A percentile compares a stretch with the other conserved stretches of the same genome.
phyloP scores from a whole-genome alignment of 1,140 invertebrate species.

The Drosophila ambigua region DNA sequence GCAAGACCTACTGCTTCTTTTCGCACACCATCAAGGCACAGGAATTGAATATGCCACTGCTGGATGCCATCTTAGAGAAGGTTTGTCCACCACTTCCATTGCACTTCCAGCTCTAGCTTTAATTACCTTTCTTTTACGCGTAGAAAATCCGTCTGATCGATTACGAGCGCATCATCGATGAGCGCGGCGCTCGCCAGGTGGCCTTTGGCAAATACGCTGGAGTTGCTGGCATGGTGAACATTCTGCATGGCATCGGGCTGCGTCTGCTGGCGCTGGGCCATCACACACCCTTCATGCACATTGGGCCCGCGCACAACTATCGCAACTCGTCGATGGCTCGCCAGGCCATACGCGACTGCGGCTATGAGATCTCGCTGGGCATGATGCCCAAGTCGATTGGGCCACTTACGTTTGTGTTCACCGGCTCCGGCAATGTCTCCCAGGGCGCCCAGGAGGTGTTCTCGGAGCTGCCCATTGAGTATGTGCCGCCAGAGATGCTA shows the following conservation, averaged over 20 bases:
- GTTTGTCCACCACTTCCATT: constrained; percentile 79
- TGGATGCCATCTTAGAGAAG: constrained; percentile 98
- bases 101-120: background rate
- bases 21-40: constrained; percentile 99
- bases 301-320: constrained; percentile 99
- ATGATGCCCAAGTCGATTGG: constrained; percentile 99
- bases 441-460: constrained; percentile 98
- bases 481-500: constrained; percentile 97
- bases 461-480: constrained; percentile 98
- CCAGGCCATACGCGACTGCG: constrained; percentile 98
- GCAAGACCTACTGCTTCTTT: constrained; percentile 99
- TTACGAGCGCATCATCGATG: constrained; percentile 98
- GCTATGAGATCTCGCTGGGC: constrained; percentile 98
- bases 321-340: constrained; percentile 98
- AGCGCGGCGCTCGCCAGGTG: constrained; percentile 94
- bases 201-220: constrained; percentile 99
- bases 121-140: constrained; percentile 5
- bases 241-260: constrained; percentile 97
- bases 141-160: constrained; percentile 98
- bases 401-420: constrained; percentile 98
- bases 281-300: constrained; percentile 99
- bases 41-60: constrained; percentile 97
- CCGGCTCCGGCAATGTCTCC: constrained; percentile 94
- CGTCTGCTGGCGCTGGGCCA: constrained; percentile 97
- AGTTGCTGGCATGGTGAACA: constrained; percentile 99